phyloP scores from a whole-genome alignment of 2,113 vertebrate species.

The Myocastor coypus region DNA sequence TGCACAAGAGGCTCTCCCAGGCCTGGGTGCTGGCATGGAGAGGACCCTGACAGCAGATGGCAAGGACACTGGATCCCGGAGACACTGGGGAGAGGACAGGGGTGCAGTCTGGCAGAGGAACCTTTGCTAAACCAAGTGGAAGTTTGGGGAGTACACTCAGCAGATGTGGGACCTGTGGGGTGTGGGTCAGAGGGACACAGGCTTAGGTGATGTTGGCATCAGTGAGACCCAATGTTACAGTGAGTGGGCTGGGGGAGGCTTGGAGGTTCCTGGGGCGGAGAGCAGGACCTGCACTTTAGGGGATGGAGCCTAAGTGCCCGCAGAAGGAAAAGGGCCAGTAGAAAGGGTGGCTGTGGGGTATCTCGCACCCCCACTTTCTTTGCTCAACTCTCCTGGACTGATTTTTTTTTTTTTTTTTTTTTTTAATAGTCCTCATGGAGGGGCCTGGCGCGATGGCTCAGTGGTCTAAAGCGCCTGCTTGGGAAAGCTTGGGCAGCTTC shows the following conservation, averaged over 20 bases:
- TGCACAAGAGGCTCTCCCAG: not conserved
- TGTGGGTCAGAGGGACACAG: not conserved
- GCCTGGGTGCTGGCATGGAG: not conserved
- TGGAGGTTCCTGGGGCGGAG: not conserved
- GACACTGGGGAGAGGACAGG: not conserved
- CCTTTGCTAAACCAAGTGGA: not conserved
- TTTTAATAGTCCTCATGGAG: too few species aligned
- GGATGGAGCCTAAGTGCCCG: not conserved
- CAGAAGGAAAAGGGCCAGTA: not conserved
- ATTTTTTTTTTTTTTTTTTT: too few species aligned
- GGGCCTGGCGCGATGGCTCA: too few species aligned
- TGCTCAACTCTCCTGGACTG: not conserved
- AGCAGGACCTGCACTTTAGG: not conserved
- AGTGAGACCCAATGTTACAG: too few species aligned
- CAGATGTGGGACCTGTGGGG: not conserved
- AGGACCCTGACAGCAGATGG: not conserved
- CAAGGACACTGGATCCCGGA: not conserved
- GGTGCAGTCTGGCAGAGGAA: not conserved
- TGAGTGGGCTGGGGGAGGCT: not conserved
- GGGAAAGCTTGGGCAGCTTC: too few species aligned
- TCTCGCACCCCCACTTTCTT: not conserved
- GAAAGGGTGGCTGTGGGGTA: not conserved
- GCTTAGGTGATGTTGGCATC: not conserved
- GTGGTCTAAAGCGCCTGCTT: too few species aligned
- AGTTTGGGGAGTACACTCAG: not conserved